Base-by-base conservation (phyloP, 2,888 invertebrate species). In the Eremobia ochroleuca region DNA sequence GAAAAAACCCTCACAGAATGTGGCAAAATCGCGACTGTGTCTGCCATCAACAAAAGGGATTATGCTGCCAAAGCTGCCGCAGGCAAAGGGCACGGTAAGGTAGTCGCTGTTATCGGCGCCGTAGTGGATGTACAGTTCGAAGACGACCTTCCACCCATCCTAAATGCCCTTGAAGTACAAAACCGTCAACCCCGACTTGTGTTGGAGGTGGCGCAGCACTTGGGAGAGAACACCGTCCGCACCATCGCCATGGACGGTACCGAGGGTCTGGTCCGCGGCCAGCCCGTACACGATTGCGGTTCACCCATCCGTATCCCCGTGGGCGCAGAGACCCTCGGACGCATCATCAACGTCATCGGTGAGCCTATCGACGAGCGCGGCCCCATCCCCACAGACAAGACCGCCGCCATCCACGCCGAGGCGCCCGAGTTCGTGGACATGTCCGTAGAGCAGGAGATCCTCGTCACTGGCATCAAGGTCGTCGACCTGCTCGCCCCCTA, bases 41-140 rank as follows among this genome's bases (percentile, higher is more conserved):
- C 95, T 66, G 93, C 93, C 85, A 94, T 92, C 91, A 94, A 93
- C 89, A 95, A 94, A 86, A 91, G 95, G 77, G 94, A 96, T 91
- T 96, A 95, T 93, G 97, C 97, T 64, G 94, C 94, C 43, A 93
- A 94, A 90, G 91, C 92, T 46, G 91, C 92, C 28, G 87, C 92
- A 81, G 92, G 89, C 72, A 91, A 91, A 81, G 94, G 83, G 4
- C 94, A 97, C 90, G 98, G 98, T 90, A 97, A 97, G 94, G 97
- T 99, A 85, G 99, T 99, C 58, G 99, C 99, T 75, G 99, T 99
- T 76, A 99, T 99, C 94, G 99, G 99, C 97, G 99, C 99, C 93
- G 99, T 99, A 31, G 99, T 99, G 73, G 99, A 99, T 94, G 99
- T 99, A 18, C 99, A 99, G 94, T 99, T 99, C 93, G 99, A 99